A percentile compares a stretch with the other conserved stretches of the same genome.
These are phyloP conservation scores for Steromphala cineraria DNA, from an alignment of 2,888 invertebrate genomes.

Conservation along the genomic window DNA sequence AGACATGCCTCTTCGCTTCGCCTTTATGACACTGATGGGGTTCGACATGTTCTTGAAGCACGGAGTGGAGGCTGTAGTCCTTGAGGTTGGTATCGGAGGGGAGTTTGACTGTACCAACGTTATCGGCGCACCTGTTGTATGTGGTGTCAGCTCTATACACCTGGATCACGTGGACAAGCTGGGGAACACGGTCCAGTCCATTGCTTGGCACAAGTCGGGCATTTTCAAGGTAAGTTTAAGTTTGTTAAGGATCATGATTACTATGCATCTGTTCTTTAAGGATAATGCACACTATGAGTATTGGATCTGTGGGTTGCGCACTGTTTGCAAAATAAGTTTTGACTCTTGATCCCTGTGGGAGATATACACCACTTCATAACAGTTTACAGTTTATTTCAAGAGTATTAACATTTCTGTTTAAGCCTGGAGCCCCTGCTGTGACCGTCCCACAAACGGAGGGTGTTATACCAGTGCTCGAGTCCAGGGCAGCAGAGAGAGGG, in stretches of 20 bases:
- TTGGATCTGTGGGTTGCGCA: too few relatives aligned
- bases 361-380: too few relatives aligned
- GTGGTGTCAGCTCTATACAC: conserved; percentile 92
- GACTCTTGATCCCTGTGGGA: too few relatives aligned
- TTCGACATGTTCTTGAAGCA: conserved; percentile 89
- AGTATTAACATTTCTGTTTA: conserved; percentile 43
- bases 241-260: too few relatives aligned
- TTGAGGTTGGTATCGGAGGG: conserved; percentile 99
- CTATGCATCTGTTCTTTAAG: too few relatives aligned
- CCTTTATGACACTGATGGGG: conserved; percentile 93
- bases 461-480: conserved; percentile 82
- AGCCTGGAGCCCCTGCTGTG: conserved; percentile 78
- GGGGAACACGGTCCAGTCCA: conserved; percentile 88
- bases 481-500: conserved; percentile 81
- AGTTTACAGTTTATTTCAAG: too few relatives aligned
- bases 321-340: too few relatives aligned
- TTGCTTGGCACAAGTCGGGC: conserved; percentile 96
- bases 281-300: too few relatives aligned
- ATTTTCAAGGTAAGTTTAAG: conserved; percentile 84
- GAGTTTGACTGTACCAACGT: conserved; percentile 95
- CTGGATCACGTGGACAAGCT: conserved; percentile 90
- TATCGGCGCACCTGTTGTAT: conserved; percentile 87
- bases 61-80: conserved; percentile 88
- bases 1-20: conserved; percentile 94
- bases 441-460: conserved; percentile 79